Evolutionary conservation across 1,140 invertebrate species (phyloP).

Genomic region (Dreissena rostriformis): DNA sequence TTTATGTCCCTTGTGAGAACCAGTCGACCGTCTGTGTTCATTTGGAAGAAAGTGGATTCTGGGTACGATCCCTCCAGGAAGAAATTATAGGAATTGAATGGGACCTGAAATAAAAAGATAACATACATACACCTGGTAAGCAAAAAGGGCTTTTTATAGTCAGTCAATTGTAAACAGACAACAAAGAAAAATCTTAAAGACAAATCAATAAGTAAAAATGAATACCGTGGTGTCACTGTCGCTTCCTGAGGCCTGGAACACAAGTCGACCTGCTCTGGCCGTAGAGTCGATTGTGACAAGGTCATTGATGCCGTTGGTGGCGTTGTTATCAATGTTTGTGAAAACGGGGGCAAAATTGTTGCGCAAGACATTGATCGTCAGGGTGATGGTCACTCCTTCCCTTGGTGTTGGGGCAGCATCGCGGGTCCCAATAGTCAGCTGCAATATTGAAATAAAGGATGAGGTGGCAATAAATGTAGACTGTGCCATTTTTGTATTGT

Average conservation of each 20-base stretch:
- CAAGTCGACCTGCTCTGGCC: slow-evolving; percentile 29
- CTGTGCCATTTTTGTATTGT: too few species aligned
- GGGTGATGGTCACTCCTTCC: slow-evolving; percentile 35
- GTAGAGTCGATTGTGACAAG: slow-evolving; percentile 55
- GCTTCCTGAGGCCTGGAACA: slow-evolving; percentile 57
- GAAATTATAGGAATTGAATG: slow-evolving; percentile 13
- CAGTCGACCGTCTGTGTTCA: slow-evolving; percentile 19
- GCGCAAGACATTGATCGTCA: slow-evolving; percentile 64
- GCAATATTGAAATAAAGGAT: not conserved
- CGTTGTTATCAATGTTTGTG: slow-evolving; percentile 46
- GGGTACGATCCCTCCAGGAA: slow-evolving; percentile 19
- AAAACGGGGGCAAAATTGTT: slow-evolving; percentile 69
- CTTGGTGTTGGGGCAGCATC: slow-evolving; percentile 25
- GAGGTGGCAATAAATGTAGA: too few species aligned
- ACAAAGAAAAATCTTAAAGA: not conserved
- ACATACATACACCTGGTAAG: not conserved
- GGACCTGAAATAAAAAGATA: slow-evolving; percentile 30
- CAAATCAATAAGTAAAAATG: not conserved
- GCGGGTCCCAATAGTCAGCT: slow-evolving; percentile 32
- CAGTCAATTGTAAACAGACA: not conserved
- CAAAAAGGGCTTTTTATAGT: not conserved
- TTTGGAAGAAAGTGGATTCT: slow-evolving; percentile 18
- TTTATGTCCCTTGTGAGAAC: slow-evolving; percentile 1
- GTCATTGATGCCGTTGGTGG: slow-evolving; percentile 33
- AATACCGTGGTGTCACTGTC: slow-evolving; percentile 42